Percentiles rank a stretch among this genome's conserved stretches.
phyloP scores from a whole-genome alignment of 1,140 invertebrate species.

The Drosophila carrolli region DNA sequence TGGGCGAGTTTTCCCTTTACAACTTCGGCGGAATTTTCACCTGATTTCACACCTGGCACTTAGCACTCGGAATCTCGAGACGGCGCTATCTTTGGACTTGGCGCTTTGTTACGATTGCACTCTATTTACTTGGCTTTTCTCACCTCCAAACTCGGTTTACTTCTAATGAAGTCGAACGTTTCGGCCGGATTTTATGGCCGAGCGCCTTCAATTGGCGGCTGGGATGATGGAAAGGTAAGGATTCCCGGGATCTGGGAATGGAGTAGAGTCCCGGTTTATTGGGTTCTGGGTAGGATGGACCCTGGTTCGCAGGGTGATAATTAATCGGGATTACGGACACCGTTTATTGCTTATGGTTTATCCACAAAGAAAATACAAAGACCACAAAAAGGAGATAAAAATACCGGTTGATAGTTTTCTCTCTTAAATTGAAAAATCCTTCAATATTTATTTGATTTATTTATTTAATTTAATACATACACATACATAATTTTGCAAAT shows the following conservation, averaged over 20 bases:
- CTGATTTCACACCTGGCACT: constrained; percentile 71
- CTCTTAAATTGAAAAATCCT: too few relatives aligned
- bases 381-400: too few relatives aligned
- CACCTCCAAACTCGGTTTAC: constrained; percentile 69
- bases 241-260: constrained; percentile 14
- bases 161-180: constrained; percentile 75
- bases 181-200: constrained; percentile 33
- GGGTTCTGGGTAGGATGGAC: neutral
- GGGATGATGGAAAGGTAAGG: constrained; percentile 14
- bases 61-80: constrained; percentile 44
- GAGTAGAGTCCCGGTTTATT: neutral
- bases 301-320: neutral
- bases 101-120: constrained; percentile 63
- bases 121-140: constrained; percentile 70
- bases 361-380: neutral
- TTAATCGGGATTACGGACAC: neutral
- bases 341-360: neutral
- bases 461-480: too few relatives aligned
- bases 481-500: too few relatives aligned
- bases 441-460: too few relatives aligned
- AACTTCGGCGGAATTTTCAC: constrained; percentile 50
- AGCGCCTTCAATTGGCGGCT: constrained; percentile 23
- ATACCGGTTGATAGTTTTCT: too few relatives aligned
- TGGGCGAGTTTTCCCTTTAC: constrained; percentile 22
- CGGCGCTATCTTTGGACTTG: constrained; percentile 69